Percentiles rank a stretch among this genome's conserved stretches.
phyloP scores from a whole-genome alignment of 2,113 vertebrate genomes.

The Hemiscyllium ocellatum region DNA sequence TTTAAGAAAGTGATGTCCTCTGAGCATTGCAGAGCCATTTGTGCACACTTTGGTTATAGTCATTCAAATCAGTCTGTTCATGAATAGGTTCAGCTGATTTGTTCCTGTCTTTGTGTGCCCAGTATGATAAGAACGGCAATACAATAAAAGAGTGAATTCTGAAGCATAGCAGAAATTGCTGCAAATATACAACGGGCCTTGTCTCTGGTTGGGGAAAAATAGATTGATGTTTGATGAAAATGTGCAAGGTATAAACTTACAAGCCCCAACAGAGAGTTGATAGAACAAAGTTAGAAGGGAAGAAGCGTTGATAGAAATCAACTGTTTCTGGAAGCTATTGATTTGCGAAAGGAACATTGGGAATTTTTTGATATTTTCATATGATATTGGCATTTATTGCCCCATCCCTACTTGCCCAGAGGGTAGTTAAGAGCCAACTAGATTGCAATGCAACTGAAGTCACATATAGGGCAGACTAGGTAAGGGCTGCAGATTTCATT shows the following conservation, averaged over 20 bases:
- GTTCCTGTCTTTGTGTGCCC: background rate
- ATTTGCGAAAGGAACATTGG: background rate
- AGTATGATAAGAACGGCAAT: background rate
- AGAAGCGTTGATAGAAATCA: too few relatives aligned
- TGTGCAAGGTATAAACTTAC: background rate
- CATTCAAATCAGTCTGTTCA: constrained; percentile 29
- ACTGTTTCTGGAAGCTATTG: background rate
- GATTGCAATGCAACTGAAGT: too few relatives aligned
- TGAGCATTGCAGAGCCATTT: background rate
- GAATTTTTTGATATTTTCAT: background rate
- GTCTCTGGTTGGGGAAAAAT: background rate
- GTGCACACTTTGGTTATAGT: constrained; percentile 4
- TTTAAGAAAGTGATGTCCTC: constrained; percentile 28
- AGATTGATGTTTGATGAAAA: background rate
- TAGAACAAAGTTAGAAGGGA: background rate
- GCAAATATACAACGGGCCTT: background rate
- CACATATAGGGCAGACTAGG: too few relatives aligned
- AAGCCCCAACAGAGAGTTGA: background rate
- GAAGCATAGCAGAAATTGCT: background rate
- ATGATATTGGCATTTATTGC: too few relatives aligned
- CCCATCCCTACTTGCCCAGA: too few relatives aligned
- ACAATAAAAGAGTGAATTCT: background rate
- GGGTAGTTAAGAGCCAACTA: too few relatives aligned
- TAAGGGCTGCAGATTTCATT: too few relatives aligned
- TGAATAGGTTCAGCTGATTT: constrained; percentile 26